Evolutionary conservation across 2,888 invertebrate species (phyloP).

Genomic region (Eilema sororculum): DNA sequence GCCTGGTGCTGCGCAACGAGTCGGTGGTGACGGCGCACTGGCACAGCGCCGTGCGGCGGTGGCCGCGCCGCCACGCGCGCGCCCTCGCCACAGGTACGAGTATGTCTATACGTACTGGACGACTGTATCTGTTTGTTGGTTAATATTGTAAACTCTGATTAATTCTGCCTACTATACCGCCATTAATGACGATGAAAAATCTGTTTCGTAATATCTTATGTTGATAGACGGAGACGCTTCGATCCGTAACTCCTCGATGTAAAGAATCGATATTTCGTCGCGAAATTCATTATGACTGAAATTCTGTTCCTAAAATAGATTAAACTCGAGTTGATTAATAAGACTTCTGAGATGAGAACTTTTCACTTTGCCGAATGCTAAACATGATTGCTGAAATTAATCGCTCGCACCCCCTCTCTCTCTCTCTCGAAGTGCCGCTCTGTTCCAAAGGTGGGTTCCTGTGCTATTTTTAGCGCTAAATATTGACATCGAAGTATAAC

Average conservation of each 20-base stretch:
- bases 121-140: too few species aligned
- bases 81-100: conserved; percentile 42
- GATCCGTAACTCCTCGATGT: neutral
- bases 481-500: neutral
- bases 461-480: neutral
- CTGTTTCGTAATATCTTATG: too few species aligned
- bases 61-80: conserved; percentile 50
- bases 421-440: neutral
- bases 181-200: too few species aligned
- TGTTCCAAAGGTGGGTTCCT: too few species aligned
- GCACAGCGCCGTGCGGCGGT: conserved; percentile 57
- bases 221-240: too few species aligned
- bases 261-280: neutral
- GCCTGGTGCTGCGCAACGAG: conserved; percentile 61
- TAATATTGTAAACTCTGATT: too few species aligned
- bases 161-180: too few species aligned
- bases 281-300: neutral
- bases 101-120: too few species aligned
- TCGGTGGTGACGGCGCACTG: conserved; percentile 60
- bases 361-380: neutral
- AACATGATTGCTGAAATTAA: conserved; percentile 1
- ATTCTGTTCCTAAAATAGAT: neutral
- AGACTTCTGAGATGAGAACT: neutral
- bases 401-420: neutral
- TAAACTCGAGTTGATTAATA: neutral